Percentiles rank a stretch among this genome's conserved stretches.
Conservation (phyloP, 1,140 invertebrate genomes). For the Caenorhabditis briggsae region DNA sequence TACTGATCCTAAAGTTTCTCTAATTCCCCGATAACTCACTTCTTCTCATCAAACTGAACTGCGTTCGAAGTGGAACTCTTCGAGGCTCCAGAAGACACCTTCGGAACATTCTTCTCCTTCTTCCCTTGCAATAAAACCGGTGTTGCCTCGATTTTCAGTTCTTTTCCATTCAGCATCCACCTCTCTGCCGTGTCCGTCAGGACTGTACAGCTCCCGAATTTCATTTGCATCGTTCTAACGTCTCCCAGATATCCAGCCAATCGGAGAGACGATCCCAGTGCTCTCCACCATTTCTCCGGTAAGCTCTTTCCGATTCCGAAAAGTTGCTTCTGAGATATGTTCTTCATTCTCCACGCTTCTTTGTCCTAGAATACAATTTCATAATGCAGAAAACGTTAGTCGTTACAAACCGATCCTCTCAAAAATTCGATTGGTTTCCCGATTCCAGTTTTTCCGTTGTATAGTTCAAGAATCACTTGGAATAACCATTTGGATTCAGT, state of each 20-base stretch:
- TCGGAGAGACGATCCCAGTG: slow-evolving; percentile 8
- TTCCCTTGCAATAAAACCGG: slow-evolving; percentile 13
- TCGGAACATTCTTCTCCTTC: slow-evolving; percentile 6
- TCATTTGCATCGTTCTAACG: slow-evolving; percentile 21
- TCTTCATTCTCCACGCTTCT: slow-evolving; percentile 38
- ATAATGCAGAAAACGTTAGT: background rate
- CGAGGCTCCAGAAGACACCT: background rate
- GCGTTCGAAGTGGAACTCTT: background rate
- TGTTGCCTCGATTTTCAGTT: slow-evolving; percentile 35
- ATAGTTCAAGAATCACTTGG: slow-evolving; percentile 20
- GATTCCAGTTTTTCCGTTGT: slow-evolving; percentile 39
- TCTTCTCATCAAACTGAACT: background rate
- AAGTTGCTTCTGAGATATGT: background rate
- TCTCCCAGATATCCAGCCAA: slow-evolving; percentile 40
- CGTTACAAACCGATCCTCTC: slow-evolving; percentile 18
- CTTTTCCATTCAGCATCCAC: slow-evolving; percentile 41
- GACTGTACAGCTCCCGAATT: slow-evolving; percentile 25
- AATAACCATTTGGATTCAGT: slow-evolving; percentile 43
- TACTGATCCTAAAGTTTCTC: background rate
- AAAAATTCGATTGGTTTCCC: slow-evolving; percentile 23
- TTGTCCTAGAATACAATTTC: background rate
- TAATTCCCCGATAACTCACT: background rate
- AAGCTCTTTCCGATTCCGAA: slow-evolving; percentile 33
- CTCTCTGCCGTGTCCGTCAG: background rate
- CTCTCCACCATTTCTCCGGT: slow-evolving; percentile 39